Percentiles rank a stretch among this genome's conserved stretches.
phyloP scores from a whole-genome alignment of 2,113 vertebrate species.

The Deroptyus accipitrinus region DNA sequence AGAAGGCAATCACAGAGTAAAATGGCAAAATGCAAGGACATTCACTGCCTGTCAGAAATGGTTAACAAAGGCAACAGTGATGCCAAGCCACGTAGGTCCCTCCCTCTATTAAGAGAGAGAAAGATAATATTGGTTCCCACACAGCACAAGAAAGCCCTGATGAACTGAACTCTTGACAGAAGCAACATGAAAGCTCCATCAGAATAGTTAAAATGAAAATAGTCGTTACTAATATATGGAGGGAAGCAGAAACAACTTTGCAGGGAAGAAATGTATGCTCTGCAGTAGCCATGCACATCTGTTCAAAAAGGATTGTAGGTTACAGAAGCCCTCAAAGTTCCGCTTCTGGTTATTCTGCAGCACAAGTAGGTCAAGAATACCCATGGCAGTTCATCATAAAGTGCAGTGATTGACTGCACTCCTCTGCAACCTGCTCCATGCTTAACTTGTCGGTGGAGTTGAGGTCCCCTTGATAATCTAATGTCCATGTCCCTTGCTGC shows the following conservation, averaged over 20 bases:
- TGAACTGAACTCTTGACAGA: neutral
- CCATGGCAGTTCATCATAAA: neutral
- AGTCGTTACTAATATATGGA: neutral
- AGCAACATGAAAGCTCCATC: neutral
- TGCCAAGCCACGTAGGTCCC: neutral
- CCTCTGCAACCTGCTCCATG: neutral
- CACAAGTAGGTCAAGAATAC: neutral
- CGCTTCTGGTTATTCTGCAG: neutral
- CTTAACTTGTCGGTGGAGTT: neutral
- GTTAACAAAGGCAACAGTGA: neutral
- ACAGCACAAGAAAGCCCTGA: neutral
- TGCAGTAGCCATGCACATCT: accelerated
- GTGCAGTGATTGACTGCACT: neutral
- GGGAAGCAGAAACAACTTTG: neutral
- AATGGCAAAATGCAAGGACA: neutral
- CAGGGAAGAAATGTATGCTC: neutral
- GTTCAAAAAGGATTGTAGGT: neutral
- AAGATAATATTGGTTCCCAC: neutral
- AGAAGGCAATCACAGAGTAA: neutral
- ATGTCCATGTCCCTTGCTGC: neutral
- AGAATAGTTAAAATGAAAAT: neutral
- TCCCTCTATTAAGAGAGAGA: neutral
- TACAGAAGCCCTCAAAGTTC: neutral
- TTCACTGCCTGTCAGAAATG: neutral
- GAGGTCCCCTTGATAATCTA: neutral